phyloP scores from a whole-genome alignment of 2,888 invertebrate species.

The Leptinotarsa peninsularis region DNA sequence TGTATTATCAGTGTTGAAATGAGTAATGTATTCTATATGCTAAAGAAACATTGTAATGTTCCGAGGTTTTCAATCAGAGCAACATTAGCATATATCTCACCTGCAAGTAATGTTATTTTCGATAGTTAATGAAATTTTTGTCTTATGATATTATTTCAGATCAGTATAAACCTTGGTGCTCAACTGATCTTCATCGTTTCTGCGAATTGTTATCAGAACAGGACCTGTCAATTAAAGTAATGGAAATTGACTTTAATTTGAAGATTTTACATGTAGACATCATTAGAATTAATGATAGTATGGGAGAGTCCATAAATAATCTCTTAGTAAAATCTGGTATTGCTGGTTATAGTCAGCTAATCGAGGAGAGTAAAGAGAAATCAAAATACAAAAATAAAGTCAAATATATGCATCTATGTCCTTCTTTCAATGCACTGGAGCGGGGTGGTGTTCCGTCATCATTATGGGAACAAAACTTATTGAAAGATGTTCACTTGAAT shows the following conservation, averaged over 20 bases:
- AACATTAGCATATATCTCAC: slow-evolving; percentile 30
- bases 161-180: slow-evolving; percentile 33
- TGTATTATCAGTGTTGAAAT: slow-evolving; percentile 25
- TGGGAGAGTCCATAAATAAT: slow-evolving; percentile 18
- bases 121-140: not conserved
- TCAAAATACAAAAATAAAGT: slow-evolving; percentile 31
- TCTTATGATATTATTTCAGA: slow-evolving; percentile 26
- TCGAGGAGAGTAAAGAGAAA: slow-evolving; percentile 17
- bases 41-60: slow-evolving; percentile 32
- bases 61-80: slow-evolving; percentile 40
- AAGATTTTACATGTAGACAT: slow-evolving; percentile 33
- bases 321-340: slow-evolving; percentile 23
- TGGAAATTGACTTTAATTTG: slow-evolving; percentile 28
- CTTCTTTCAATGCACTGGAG: slow-evolving; percentile 37
- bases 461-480: slow-evolving; percentile 37
- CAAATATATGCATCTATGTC: slow-evolving; percentile 38
- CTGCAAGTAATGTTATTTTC: slow-evolving; percentile 10
- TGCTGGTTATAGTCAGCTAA: slow-evolving; percentile 19
- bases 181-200: slow-evolving; percentile 26
- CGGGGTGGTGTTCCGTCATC: slow-evolving; percentile 38
- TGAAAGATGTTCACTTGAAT: slow-evolving; percentile 36
- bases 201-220: slow-evolving; percentile 25
- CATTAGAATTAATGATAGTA: not conserved
- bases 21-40: slow-evolving; percentile 29
- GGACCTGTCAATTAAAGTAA: slow-evolving; percentile 24